Percentiles rank a stretch among this genome's conserved stretches.
Evolutionary conservation across 2,888 invertebrate species (phyloP).

Genomic region (Xestia rhomboidea): DNA sequence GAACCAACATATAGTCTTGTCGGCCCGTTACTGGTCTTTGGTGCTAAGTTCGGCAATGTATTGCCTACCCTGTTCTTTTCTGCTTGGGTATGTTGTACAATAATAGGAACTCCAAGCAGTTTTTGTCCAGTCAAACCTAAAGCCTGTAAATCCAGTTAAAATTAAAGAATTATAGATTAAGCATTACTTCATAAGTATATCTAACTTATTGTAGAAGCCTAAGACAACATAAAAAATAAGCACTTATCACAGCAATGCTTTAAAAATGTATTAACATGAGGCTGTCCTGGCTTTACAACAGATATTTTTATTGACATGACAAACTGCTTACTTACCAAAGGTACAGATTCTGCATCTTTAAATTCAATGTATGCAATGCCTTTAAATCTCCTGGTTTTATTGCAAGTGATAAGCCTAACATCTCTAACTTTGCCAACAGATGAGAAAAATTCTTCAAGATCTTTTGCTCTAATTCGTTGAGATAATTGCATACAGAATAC

Average conservation of each 20-base stretch:
- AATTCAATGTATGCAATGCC: slow-evolving; percentile 99
- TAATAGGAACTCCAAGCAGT: slow-evolving; percentile 98
- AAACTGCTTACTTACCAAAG: slow-evolving; percentile 92
- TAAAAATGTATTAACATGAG: not conserved
- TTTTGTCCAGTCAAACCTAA: slow-evolving; percentile 98
- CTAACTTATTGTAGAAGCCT: not conserved
- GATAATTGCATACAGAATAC: slow-evolving; percentile 99
- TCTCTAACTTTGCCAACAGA: slow-evolving; percentile 99
- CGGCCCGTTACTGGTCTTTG: slow-evolving; percentile 97
- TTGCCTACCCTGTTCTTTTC: slow-evolving; percentile 98
- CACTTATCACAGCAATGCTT: not conserved
- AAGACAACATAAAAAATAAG: not conserved
- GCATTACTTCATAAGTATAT: not conserved
- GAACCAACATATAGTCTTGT: slow-evolving; percentile 99
- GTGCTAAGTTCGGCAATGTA: slow-evolving; percentile 95
- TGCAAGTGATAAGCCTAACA: slow-evolving; percentile 99
- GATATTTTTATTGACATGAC: not conserved
- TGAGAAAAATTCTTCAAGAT: slow-evolving; percentile 99
- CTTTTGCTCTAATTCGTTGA: slow-evolving; percentile 97
- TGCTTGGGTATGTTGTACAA: slow-evolving; percentile 99
- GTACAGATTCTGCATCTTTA: slow-evolving; percentile 98
- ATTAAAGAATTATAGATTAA: slow-evolving; percentile 15
- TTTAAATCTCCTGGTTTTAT: slow-evolving; percentile 99
- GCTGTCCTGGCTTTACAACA: not conserved
- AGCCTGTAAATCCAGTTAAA: slow-evolving; percentile 91